A percentile compares a stretch with the other conserved stretches of the same genome.
Evolutionary conservation across 1,140 invertebrate genomes (phyloP).

Genomic region (Liolophura sinensis): DNA sequence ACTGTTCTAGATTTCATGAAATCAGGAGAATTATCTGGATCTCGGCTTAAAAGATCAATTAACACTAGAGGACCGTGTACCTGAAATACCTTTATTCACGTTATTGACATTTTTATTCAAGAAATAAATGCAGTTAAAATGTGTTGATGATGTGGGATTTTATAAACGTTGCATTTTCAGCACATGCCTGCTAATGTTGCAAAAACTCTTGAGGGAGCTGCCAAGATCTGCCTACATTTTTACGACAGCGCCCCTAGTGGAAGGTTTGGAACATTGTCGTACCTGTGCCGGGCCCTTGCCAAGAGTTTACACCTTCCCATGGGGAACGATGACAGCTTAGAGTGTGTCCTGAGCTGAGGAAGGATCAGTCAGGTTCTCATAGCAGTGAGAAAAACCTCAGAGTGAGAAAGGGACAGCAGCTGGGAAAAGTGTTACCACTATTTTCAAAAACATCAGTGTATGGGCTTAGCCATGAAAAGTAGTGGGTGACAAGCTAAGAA

Average conservation of each 20-base stretch:
- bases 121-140: background rate
- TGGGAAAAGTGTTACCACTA: no score
- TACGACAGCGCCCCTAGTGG: conserved; percentile 98
- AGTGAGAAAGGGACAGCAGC: no score
- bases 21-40: conserved; percentile 1
- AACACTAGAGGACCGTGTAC: background rate
- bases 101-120: background rate
- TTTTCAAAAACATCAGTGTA: no score
- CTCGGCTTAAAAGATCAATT: background rate
- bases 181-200: conserved; percentile 85
- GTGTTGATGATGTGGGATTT: background rate
- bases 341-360: conserved; percentile 41
- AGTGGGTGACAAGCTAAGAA: no score
- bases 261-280: conserved; percentile 96
- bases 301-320: conserved; percentile 39
- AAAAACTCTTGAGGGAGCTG: conserved; percentile 90
- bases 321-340: conserved; percentile 37
- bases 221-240: conserved; percentile 94
- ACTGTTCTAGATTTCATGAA: no score
- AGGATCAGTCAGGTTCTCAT: no score
- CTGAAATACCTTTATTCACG: background rate
- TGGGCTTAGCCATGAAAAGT: no score
- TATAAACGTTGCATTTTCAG: conserved; percentile 61
- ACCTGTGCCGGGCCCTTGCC: conserved; percentile 84
- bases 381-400: no score